phyloP scores from a whole-genome alignment of 2,797 vertebrate species.

The Phylloscopus collybita region DNA sequence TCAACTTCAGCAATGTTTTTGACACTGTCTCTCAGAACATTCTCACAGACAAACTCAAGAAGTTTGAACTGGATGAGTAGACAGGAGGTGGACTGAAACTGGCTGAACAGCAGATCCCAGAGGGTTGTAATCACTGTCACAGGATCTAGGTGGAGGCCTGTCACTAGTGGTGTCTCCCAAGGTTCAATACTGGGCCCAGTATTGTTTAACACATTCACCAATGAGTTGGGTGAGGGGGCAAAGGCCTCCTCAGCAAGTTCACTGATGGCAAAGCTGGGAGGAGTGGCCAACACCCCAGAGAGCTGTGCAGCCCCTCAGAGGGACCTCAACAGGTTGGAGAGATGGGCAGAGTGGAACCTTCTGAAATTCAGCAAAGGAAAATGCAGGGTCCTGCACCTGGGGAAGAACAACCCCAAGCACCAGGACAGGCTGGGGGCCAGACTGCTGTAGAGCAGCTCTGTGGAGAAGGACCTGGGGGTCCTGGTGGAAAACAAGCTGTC shows the following conservation, averaged over 20 bases:
- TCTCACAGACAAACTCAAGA: background rate
- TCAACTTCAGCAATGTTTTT: background rate
- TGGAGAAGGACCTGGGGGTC: background rate
- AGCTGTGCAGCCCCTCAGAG: background rate
- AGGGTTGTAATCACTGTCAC: background rate
- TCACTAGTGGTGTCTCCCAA: background rate
- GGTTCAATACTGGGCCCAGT: background rate
- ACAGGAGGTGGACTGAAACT: background rate
- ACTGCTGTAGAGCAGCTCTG: background rate
- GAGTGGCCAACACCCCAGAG: fast-evolving
- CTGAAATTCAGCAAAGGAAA: background rate
- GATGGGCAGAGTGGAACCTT: background rate
- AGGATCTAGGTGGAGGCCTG: background rate
- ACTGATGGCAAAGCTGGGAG: background rate
- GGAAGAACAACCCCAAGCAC: background rate
- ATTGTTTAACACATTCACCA: background rate
- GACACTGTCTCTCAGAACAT: background rate
- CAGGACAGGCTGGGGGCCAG: background rate
- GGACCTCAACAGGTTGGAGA: fast-evolving
- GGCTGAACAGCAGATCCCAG: background rate
- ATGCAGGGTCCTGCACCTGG: background rate
- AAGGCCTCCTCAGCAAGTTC: background rate
- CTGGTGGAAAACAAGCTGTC: background rate
- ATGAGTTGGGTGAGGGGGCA: background rate
- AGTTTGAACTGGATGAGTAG: background rate